Conservation (phyloP, 1,140 invertebrate genomes). For the Brachionus angularis region DNA sequence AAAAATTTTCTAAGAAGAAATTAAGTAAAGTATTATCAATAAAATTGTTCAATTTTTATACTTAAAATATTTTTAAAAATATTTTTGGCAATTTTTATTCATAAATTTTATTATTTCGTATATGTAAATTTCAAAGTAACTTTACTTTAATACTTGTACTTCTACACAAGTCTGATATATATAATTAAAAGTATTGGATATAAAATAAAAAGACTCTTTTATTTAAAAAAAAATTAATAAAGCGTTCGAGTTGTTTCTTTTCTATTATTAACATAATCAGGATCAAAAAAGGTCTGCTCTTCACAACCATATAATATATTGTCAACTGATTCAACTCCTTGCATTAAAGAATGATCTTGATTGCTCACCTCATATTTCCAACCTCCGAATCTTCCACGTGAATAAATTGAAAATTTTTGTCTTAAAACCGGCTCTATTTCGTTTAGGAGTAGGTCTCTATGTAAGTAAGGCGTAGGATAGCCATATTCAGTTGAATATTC, state of each 20-base stretch:
- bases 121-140: too few species aligned
- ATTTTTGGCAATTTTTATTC: too few species aligned
- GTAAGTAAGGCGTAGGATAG: slow-evolving; percentile 41
- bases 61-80: too few species aligned
- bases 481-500: slow-evolving; percentile 21
- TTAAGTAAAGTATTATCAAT: too few species aligned
- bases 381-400: slow-evolving; percentile 51
- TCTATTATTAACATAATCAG: slow-evolving; percentile 14
- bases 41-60: too few species aligned
- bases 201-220: not conserved
- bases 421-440: slow-evolving; percentile 45
- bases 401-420: slow-evolving; percentile 48
- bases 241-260: slow-evolving; percentile 11
- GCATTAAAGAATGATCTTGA: slow-evolving; percentile 54
- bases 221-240: not conserved
- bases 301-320: slow-evolving; percentile 41
- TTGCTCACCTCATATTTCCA: slow-evolving; percentile 54
- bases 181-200: too few species aligned
- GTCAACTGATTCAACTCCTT: slow-evolving; percentile 51
- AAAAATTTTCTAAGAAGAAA: too few species aligned
- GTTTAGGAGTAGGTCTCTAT: slow-evolving; percentile 49
- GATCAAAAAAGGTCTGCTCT: slow-evolving; percentile 21
- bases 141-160: too few species aligned
- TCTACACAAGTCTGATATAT: too few species aligned
- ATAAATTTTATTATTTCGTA: too few species aligned